Base-by-base conservation (phyloP, 2,888 invertebrate genomes). In the Lomographa bimaculata region DNA sequence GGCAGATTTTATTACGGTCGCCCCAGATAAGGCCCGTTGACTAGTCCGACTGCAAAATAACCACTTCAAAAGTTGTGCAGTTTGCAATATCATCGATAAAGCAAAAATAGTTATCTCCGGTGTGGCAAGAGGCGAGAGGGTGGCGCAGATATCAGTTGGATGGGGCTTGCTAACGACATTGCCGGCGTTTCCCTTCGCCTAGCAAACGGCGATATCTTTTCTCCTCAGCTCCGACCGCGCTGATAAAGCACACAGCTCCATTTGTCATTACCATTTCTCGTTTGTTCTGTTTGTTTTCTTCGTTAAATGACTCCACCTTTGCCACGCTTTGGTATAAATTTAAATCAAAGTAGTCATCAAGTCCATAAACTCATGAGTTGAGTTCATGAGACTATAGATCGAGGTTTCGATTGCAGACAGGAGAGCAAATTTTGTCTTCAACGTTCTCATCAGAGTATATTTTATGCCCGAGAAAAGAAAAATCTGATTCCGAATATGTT, bases 251-350 rank as follows among this genome's bases (percentile, higher is more conserved):
- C 65, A 69, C 53, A 61, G 58, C 64, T 50, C 68, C 65, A 75
- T 80, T 81, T 81, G 72, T 81, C 78, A 80, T 84, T 73, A 77
- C 64, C 70, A 72, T 73, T 72, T 68, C 71, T 62, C 60, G 60
- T 60, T 64, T 62, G 19, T 33, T 3, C 14, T 3, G 14, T n/a
- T 56, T 57, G 43, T 50, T 32, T 38, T 46, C 45, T 48, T 38
- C 32, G 42, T 45, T 39, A 25, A 26, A 29, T 37, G 21, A 3
- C 26, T 27, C 38, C 20, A 14, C 18, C 20, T 27, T 43, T 37
- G 35, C 7, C 14, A 21, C 27, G 6, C 12, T 16, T 21, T 25
- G 26, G 11, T 8, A n/a, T n/a, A n/a, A n/a, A n/a, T n/a, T n/a
- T n/a, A n/a, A n/a, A n/a, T n/a, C n/a, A n/a, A n/a, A n/a, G n/a